Percentiles rank a stretch among this genome's conserved stretches.
Conservation (phyloP, 2,888 invertebrate species). For the Synergus japonicus region DNA sequence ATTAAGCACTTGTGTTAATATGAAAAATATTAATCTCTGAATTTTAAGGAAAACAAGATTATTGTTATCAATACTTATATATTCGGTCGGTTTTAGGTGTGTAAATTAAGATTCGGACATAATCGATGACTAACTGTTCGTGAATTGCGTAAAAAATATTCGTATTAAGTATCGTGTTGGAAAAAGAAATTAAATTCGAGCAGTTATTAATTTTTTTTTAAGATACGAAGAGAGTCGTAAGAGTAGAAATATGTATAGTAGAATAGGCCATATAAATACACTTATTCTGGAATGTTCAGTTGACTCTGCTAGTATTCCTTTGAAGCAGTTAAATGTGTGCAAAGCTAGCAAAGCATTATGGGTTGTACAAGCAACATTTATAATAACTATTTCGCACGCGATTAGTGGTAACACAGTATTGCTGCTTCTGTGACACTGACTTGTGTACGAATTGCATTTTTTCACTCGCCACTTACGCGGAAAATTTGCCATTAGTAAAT, state of each 20-base stretch:
- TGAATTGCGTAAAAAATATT: conserved; percentile 17
- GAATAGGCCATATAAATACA: conserved; percentile 24
- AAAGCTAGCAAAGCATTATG: conserved; percentile 26
- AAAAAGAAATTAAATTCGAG: neutral
- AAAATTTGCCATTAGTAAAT: neutral
- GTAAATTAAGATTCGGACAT: neutral
- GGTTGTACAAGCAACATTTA: conserved; percentile 36
- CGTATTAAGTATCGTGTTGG: neutral
- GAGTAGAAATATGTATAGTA: conserved; percentile 26
- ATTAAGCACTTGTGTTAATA: conserved; percentile 12
- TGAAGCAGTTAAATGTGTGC: conserved; percentile 32
- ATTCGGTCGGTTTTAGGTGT: neutral
- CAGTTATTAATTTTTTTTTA: conserved; percentile 20
- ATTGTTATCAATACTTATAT: neutral
- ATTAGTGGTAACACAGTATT: conserved; percentile 26
- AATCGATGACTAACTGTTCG: neutral
- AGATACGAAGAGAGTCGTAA: conserved; percentile 24
- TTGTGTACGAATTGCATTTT: conserved; percentile 25
- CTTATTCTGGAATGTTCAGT: conserved; percentile 39
- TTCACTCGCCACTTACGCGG: conserved; percentile 1
- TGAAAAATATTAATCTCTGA: conserved; percentile 29
- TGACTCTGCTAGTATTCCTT: conserved; percentile 38
- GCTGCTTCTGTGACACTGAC: conserved; percentile 31
- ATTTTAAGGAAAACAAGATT: conserved; percentile 6
- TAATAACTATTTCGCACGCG: conserved; percentile 37